phyloP scores from a whole-genome alignment of 2,797 vertebrate genomes.

The Emydoidea blandingii region DNA sequence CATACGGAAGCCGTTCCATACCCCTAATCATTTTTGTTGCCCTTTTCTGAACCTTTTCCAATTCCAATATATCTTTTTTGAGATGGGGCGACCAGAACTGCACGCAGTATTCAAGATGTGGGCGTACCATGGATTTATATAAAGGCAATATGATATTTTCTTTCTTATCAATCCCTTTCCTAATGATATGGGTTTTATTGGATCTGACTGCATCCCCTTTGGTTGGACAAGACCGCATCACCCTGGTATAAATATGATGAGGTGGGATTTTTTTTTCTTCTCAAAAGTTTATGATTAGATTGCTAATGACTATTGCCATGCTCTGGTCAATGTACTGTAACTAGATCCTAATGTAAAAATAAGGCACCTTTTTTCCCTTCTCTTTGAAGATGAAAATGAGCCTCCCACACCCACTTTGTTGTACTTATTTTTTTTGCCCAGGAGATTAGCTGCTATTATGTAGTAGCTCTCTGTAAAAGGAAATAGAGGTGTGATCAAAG shows the following conservation, averaged over 20 bases:
- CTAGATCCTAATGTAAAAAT: slow-evolving; percentile 75
- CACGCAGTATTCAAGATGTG: too few species aligned
- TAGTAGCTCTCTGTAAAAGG: slow-evolving; percentile 68
- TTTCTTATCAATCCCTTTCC: too few species aligned
- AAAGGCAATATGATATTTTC: too few species aligned
- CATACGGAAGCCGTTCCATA: too few species aligned
- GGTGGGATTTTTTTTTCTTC: slow-evolving; percentile 62
- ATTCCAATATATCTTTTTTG: too few species aligned
- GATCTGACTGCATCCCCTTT: slow-evolving; percentile 23
- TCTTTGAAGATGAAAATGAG: slow-evolving; percentile 81
- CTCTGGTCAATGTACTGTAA: slow-evolving; percentile 79
- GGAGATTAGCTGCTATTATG: slow-evolving; percentile 78
- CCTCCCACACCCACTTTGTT: slow-evolving; percentile 69
- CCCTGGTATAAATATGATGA: slow-evolving; percentile 20
- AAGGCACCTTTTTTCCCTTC: slow-evolving; percentile 67
- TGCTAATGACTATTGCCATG: slow-evolving; percentile 76
- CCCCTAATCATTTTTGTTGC: too few species aligned
- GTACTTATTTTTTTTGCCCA: not conserved
- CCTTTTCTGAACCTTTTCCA: too few species aligned
- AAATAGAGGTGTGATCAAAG: slow-evolving; percentile 82
- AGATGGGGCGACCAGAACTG: too few species aligned
- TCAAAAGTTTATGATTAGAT: slow-evolving; percentile 72
- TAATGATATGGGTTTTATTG: slow-evolving; percentile 15
- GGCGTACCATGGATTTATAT: too few species aligned
- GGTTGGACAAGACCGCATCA: not conserved